Conservation (phyloP, 2,797 vertebrate genomes). For the Melanotaenia nigrans region DNA sequence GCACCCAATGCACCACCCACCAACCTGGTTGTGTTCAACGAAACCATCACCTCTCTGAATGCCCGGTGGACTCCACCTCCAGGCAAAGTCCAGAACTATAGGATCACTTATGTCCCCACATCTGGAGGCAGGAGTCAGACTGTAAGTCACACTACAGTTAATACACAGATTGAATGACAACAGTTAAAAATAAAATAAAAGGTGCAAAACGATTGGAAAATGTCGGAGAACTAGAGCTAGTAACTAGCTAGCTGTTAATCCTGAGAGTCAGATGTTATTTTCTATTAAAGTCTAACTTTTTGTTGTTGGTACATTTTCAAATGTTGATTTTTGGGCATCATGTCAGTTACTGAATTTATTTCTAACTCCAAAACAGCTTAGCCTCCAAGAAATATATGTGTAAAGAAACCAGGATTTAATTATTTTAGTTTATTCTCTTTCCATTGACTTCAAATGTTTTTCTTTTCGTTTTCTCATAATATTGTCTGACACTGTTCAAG, state of each 20-base stretch:
- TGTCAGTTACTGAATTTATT: conserved; percentile 27
- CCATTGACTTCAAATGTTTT: conserved; percentile 51
- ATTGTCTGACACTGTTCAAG: conserved; percentile 35
- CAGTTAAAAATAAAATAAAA: not conserved
- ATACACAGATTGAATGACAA: not conserved
- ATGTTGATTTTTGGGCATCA: conserved; percentile 22
- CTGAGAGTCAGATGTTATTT: not conserved
- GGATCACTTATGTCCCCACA: conserved; percentile 88
- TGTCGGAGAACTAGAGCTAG: not conserved
- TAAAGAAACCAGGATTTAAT: conserved; percentile 20
- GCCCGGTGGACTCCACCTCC: conserved; percentile 93
- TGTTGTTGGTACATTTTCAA: not conserved
- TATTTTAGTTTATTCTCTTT: conserved; percentile 48
- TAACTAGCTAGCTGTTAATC: not conserved
- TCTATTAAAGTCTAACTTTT: not conserved
- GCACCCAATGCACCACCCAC: conserved; percentile 89
- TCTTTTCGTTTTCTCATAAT: conserved; percentile 23
- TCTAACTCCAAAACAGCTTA: conserved; percentile 17
- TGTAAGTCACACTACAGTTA: conserved; percentile 77
- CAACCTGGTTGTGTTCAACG: conserved; percentile 95
- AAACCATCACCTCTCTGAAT: conserved; percentile 91
- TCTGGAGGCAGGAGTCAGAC: conserved; percentile 86
- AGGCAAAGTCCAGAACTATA: conserved; percentile 93
- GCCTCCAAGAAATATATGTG: conserved; percentile 21
- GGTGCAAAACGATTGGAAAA: not conserved